phyloP scores from a whole-genome alignment of 2,888 invertebrate genomes.

The Hirtodrosophila histrioides region DNA sequence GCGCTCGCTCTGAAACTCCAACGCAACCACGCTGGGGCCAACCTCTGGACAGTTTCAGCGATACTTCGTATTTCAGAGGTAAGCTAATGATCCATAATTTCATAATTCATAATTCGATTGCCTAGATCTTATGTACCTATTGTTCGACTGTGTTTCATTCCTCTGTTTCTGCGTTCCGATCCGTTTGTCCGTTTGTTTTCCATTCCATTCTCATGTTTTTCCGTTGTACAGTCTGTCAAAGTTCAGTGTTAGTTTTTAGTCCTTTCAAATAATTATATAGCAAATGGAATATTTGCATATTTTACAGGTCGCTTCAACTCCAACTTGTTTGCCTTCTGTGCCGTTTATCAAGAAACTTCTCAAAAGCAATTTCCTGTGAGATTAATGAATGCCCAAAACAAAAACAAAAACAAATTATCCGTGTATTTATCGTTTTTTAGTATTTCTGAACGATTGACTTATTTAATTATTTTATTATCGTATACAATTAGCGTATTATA shows the following conservation, averaged over 20 bases:
- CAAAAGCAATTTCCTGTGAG: slow-evolving; percentile 73
- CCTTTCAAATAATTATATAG: slow-evolving; percentile 12
- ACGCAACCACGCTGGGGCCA: slow-evolving; percentile 87
- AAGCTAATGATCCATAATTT: slow-evolving; percentile 69
- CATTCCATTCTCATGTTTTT: neutral
- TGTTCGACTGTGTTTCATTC: neutral
- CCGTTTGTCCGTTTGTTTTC: slow-evolving; percentile 10
- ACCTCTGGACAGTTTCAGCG: slow-evolving; percentile 85
- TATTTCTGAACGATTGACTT: slow-evolving; percentile 73
- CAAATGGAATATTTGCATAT: slow-evolving; percentile 26
- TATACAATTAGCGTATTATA: slow-evolving; percentile 79
- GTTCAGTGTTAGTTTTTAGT: slow-evolving; percentile 2
- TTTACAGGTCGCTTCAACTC: slow-evolving; percentile 65
- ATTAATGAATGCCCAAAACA: slow-evolving; percentile 46
- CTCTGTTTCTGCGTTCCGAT: slow-evolving; percentile 1
- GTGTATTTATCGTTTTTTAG: slow-evolving; percentile 81
- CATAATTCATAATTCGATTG: too few relatives aligned
- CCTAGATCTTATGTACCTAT: neutral
- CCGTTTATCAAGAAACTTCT: slow-evolving; percentile 55
- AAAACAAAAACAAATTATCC: slow-evolving; percentile 51
- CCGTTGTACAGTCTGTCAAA: neutral
- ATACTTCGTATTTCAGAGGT: slow-evolving; percentile 86
- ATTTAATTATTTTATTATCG: slow-evolving; percentile 67
- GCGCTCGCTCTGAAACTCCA: slow-evolving; percentile 91
- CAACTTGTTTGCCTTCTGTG: slow-evolving; percentile 50